These are phyloP conservation scores for Aspidiotus destructor DNA, from an alignment of 2,888 invertebrate genomes.

Conservation along the genomic window DNA sequence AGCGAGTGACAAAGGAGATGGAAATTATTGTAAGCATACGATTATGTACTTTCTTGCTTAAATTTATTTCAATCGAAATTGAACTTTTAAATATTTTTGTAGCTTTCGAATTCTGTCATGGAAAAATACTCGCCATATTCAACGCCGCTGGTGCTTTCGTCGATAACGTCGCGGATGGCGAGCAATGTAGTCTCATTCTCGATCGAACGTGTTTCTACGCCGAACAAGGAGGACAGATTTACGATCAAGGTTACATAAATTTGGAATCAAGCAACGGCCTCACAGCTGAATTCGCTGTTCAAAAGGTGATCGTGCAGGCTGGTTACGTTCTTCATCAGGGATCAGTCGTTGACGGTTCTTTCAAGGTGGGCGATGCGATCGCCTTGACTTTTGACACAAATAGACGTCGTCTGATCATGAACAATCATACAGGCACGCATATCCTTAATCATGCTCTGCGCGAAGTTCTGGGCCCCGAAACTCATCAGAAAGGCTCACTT, in stretches of 20 bases:
- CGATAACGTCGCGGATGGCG: conserved; percentile 65
- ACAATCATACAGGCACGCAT: conserved; percentile 97
- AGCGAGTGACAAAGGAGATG: conserved; percentile 54
- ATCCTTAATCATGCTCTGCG: conserved; percentile 88
- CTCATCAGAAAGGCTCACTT: conserved; percentile 92
- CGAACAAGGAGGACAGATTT: conserved; percentile 98
- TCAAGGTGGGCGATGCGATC: conserved; percentile 78
- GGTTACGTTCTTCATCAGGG: conserved; percentile 94
- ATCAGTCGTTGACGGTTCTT: conserved; percentile 64
- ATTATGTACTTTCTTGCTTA: conserved; percentile 2
- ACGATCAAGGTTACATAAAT: conserved; percentile 78
- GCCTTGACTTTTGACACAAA: conserved; percentile 70
- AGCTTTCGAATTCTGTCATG: conserved; percentile 30
- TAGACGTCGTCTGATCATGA: conserved; percentile 88
- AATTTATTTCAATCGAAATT: neutral
- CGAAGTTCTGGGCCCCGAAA: conserved; percentile 77
- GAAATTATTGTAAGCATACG: conserved; percentile 55
- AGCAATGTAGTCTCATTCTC: conserved; percentile 83
- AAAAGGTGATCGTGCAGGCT: conserved; percentile 78
- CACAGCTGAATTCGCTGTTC: conserved; percentile 73
- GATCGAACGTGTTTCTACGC: conserved; percentile 95
- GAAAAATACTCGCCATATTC: conserved; percentile 69
- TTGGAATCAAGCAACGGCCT: neutral
- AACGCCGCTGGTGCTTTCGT: conserved; percentile 70
- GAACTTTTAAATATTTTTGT: neutral